Base-by-base conservation (phyloP, 2,888 invertebrate genomes). In the Pammene aurita region DNA sequence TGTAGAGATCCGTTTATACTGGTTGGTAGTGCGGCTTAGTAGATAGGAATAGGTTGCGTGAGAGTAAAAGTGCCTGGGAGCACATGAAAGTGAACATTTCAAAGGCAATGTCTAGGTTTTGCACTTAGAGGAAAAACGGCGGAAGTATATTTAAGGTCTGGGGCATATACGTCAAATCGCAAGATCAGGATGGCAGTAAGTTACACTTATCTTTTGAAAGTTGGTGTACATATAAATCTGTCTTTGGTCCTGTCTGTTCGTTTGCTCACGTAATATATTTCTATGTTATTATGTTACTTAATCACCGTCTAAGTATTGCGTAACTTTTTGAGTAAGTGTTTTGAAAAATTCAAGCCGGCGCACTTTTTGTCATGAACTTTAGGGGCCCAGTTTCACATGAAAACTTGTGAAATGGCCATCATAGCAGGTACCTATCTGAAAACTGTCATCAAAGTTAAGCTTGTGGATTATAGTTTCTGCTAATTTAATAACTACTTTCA, bases 51-150 rank as follows among this genome's bases (percentile, higher is more conserved):
- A 41, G 7, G 50, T 10, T 38, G n/a, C 18, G 38, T 16, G 62
- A 62, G 62, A 62, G 62, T 62, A 62, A 62, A 62, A 62, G 62
- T 62, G 41, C 62, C 61, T 50, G 62, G 62, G 41, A 62, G 62
- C 62, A 14, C 46, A 14, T 41, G 61, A 62, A 62, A 62, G 61
- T 50, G 61, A 38, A 38, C 61, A 50, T 62, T 62, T 52, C 50
- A 50, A 52, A 52, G 52, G 62, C 62, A 62, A 62, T 18, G 61
- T 41, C 50, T 50, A 50, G 62, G 50, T 26, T 62, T 62, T 11
- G n/a, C 62, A n/a, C 9, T 62, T 10, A n/a, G 44, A 0, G 6
- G 62, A 26, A 52, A 5, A 62, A 52, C 6, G 62, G 18, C 61
- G 50, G 41, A 62, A 38, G 26, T n/a, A 0, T 2, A 42, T 41